Evolutionary conservation across 2,797 vertebrate genomes (phyloP).

Genomic region (Anguilla pacifica): DNA sequence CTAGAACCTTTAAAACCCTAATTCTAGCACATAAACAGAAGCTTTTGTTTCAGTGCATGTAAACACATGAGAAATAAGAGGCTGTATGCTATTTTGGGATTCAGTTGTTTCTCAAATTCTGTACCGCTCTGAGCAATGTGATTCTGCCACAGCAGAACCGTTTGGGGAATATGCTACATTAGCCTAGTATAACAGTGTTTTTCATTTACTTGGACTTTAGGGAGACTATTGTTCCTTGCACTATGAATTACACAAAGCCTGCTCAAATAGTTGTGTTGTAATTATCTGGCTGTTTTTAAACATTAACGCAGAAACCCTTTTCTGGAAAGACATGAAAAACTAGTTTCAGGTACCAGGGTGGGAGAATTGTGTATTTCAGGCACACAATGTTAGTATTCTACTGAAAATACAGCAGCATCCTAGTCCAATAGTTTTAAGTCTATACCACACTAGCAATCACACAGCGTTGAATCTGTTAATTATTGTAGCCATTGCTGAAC

Average conservation of each 20-base stretch:
- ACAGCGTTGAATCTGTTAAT: not conserved
- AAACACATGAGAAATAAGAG: not conserved
- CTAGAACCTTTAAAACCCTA: not conserved
- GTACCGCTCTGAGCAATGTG: not conserved
- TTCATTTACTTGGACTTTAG: not conserved
- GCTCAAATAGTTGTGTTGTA: not conserved
- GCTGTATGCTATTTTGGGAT: not conserved
- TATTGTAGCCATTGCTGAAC: not conserved
- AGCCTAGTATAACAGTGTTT: not conserved
- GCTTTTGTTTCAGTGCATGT: not conserved
- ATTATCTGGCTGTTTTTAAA: not conserved
- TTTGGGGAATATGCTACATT: not conserved
- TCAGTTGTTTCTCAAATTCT: not conserved
- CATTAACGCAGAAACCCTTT: not conserved
- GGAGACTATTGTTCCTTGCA: not conserved
- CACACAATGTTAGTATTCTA: not conserved
- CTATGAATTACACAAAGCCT: not conserved
- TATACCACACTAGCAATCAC: slow-evolving; percentile 6
- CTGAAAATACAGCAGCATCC: not conserved
- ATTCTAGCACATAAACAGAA: not conserved
- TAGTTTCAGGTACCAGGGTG: not conserved
- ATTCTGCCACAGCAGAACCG: not conserved
- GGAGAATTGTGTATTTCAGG: not conserved
- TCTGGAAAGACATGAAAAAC: not conserved
- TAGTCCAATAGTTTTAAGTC: not conserved